Conservation (phyloP, 2,888 invertebrate genomes). For the Mimachlamys varia region DNA sequence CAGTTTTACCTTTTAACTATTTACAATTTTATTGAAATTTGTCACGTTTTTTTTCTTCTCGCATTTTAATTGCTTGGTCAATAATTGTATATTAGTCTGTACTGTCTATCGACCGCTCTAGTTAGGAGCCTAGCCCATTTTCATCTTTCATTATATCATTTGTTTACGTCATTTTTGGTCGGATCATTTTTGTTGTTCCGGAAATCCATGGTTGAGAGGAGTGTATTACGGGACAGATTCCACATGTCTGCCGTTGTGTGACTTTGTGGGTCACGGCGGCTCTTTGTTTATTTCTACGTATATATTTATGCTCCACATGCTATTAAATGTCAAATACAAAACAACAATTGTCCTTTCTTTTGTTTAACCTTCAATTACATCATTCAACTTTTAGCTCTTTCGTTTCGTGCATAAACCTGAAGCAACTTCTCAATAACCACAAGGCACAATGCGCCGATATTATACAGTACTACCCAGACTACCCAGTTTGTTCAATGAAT, state of each 20-base stretch:
- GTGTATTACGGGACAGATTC: conserved; percentile 12
- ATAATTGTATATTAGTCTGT: neutral
- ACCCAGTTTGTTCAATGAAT: no score
- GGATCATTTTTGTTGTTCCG: conserved; percentile 34
- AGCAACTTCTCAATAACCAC: no score
- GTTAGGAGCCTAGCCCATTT: neutral
- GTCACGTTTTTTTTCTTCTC: conserved; percentile 4
- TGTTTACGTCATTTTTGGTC: conserved; percentile 2
- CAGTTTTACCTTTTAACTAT: neutral
- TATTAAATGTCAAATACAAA: conserved; percentile 27
- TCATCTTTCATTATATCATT: neutral
- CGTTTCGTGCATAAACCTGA: no score
- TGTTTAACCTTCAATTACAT: neutral
- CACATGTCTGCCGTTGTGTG: conserved; percentile 19
- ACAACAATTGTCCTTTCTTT: neutral
- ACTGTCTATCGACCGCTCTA: neutral
- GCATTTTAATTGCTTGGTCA: neutral
- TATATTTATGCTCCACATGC: conserved; percentile 34
- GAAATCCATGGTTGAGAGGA: conserved; percentile 28
- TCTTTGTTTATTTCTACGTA: conserved; percentile 27
- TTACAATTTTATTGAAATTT: neutral
- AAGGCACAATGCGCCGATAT: no score
- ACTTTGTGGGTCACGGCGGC: neutral
- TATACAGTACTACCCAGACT: no score
- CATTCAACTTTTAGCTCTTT: no score